Evolutionary conservation across 2,113 vertebrate species (phyloP).

Genomic region (Erythrocercus mccallii): DNA sequence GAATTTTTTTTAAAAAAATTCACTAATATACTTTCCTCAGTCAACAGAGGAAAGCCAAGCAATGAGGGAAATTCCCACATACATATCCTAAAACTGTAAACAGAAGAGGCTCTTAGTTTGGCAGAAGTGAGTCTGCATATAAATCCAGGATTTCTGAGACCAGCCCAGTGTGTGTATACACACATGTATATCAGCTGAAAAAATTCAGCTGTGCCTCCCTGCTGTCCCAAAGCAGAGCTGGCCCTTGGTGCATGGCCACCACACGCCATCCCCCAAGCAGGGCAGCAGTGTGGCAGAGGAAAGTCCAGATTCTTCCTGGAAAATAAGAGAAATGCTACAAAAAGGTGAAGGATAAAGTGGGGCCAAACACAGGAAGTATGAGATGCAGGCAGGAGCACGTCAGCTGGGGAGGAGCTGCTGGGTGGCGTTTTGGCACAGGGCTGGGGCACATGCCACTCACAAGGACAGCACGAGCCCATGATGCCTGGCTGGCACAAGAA

Average conservation of each 20-base stretch:
- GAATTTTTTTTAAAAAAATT: neutral
- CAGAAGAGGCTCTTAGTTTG: neutral
- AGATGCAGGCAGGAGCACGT: fast-evolving
- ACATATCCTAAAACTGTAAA: neutral
- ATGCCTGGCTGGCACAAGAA: neutral
- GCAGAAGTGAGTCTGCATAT: neutral
- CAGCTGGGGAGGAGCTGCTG: neutral
- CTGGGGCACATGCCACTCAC: neutral
- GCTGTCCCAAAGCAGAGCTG: neutral
- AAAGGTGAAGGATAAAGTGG: neutral
- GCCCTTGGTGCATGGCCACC: fast-evolving
- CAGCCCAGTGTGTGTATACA: fast-evolving
- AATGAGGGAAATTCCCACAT: neutral
- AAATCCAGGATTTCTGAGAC: neutral
- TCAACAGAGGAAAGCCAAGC: neutral
- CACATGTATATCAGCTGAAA: fast-evolving
- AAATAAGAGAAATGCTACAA: neutral
- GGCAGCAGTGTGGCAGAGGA: fast-evolving
- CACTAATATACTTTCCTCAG: neutral
- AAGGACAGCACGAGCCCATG: fast-evolving
- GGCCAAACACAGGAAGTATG: fast-evolving
- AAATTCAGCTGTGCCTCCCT: neutral
- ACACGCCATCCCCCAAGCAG: neutral
- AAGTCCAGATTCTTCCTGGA: neutral
- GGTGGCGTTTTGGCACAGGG: neutral